Conservation (phyloP, 2,113 vertebrate genomes). For the Pseudorhombus dupliciocellatus region DNA sequence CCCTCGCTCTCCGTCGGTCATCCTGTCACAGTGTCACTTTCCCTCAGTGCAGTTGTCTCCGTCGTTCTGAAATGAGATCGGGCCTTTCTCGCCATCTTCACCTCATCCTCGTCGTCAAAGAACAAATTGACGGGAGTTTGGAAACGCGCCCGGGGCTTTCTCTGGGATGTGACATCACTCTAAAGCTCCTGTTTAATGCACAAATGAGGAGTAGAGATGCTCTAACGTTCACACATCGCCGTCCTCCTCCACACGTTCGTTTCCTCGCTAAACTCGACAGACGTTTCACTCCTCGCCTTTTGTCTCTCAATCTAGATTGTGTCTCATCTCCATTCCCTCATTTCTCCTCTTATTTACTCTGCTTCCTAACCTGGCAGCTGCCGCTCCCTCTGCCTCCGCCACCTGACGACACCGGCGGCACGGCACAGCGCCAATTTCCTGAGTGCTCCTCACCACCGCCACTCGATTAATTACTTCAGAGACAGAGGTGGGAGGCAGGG, state of each 20-base stretch:
- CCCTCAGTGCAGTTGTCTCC: conserved; percentile 1
- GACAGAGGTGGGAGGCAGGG: conserved; percentile 48
- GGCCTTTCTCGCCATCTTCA: conserved; percentile 30
- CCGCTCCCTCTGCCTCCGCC: conserved; percentile 35
- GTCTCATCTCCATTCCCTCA: conserved; percentile 22
- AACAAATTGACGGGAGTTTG: conserved; percentile 20
- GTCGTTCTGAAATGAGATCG: conserved; percentile 29
- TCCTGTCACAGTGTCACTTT: conserved; percentile 25
- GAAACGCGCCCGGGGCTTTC: background rate
- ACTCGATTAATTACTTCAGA: conserved; percentile 72
- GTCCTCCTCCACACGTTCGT: conserved; percentile 8
- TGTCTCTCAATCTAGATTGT: conserved; percentile 22
- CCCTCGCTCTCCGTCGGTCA: conserved; percentile 3
- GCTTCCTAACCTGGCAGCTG: background rate
- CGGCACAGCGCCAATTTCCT: conserved; percentile 65
- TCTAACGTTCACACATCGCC: conserved; percentile 48
- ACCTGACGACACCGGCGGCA: conserved; percentile 51
- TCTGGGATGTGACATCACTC: conserved; percentile 33
- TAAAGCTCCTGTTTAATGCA: conserved; percentile 11
- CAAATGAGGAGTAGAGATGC: conserved; percentile 10
- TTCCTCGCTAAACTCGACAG: conserved; percentile 35
- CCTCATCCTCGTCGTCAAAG: conserved; percentile 11
- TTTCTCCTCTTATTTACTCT: background rate
- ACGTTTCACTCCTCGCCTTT: conserved; percentile 7
- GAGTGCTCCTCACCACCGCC: conserved; percentile 64